These are phyloP conservation scores for Dinomys branickii DNA, from an alignment of 2,113 vertebrate species.

Conservation along the genomic window DNA sequence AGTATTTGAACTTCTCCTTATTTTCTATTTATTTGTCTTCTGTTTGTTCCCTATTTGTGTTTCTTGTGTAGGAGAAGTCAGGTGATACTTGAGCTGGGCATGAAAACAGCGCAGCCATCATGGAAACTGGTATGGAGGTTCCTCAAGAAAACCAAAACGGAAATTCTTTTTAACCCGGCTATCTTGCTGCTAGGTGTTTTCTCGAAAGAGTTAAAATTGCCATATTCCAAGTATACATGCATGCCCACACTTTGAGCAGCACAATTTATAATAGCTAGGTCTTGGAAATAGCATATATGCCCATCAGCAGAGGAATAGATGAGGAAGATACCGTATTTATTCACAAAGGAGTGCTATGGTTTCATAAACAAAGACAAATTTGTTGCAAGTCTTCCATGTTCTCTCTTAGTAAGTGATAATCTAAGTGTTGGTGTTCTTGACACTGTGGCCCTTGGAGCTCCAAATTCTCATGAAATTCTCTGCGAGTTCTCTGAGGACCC, in stretches of 20 bases:
- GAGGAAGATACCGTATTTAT: not conserved
- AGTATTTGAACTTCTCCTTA: not conserved
- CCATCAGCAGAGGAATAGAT: not conserved
- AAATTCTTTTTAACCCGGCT: not conserved
- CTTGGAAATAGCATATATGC: not conserved
- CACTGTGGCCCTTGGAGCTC: not conserved
- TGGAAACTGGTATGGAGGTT: not conserved
- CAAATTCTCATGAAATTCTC: not conserved
- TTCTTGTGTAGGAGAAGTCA: not conserved
- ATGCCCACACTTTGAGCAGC: not conserved
- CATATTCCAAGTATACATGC: not conserved
- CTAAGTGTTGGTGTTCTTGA: not conserved
- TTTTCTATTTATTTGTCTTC: not conserved
- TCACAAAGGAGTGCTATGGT: not conserved
- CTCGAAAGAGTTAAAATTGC: not conserved
- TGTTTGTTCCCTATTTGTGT: not conserved
- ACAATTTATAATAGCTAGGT: not conserved
- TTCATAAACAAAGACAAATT: not conserved
- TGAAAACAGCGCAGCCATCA: not conserved
- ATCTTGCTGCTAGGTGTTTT: not conserved
- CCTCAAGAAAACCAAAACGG: not conserved
- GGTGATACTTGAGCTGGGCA: not conserved
- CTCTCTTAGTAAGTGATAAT: not conserved
- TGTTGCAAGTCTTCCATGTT: not conserved
- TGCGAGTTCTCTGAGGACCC: accelerated